Evolutionary conservation across 2,888 invertebrate genomes (phyloP), one percentile per base, ranked within the genome.

Genomic region (Alviniconcha strummeri): DNA sequence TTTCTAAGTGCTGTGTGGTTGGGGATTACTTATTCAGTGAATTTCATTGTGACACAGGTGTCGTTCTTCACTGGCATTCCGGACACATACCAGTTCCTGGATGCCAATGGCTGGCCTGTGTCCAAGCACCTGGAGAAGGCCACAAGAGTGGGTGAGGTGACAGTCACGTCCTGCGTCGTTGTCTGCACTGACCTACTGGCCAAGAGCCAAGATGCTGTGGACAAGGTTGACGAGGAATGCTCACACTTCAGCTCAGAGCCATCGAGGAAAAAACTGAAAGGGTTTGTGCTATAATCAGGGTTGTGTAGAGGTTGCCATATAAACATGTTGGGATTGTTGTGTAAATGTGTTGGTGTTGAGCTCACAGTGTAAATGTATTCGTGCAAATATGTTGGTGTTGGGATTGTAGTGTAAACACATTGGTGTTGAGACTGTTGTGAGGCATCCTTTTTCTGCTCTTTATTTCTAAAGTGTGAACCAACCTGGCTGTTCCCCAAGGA

Each of bases 101-200:
- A 92, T 82, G 87, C 88, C 54, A 91, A 93, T 85, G 89, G 88
- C 15, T 93, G 92, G 92, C 93, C 93, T 80, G 89, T 93, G 74
- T 90, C 89, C 82, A 71, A 81, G 7, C 85, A 86, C 19, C 92
- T 93, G 83, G 93, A 93, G 85, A 71, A 85, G 54, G 82, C 86
- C 55, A 87, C 92, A 83, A 88, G 87, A 52, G 88, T 92, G 9
- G 77, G 90, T 55, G 93, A 93, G 84, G 88, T 92, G 80, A 81
- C 92, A 64, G 85, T 85, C 82, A 88, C 86, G 17, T 86, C 85
- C 55, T 89, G 88, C 86, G 83, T 91, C 2, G 84, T 74, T 52
- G 82, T 86, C 13, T 81, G 83, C 71, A 74, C 84, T 67, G 86
- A 84, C 77, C 67, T 79, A 1, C 56, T 72, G 13, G 19, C 74